Percentiles rank a stretch among this genome's conserved stretches.
Evolutionary conservation across 2,113 vertebrate genomes (phyloP).

Genomic region (Heptranchias perlo): DNA sequence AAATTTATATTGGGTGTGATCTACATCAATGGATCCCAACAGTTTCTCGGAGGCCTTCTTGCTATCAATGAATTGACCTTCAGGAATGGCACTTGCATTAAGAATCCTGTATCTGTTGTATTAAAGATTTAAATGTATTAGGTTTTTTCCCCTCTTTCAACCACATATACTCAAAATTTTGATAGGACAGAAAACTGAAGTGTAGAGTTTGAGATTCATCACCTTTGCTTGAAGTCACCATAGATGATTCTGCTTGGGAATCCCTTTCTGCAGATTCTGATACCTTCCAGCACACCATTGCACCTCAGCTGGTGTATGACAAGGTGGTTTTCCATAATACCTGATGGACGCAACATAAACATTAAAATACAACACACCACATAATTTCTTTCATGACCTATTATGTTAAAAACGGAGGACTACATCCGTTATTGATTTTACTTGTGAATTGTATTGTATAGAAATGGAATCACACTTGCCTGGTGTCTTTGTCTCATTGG

Average conservation of each 20-base stretch:
- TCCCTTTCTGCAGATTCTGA: constrained; percentile 81
- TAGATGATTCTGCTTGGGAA: constrained; percentile 85
- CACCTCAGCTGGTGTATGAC: constrained; percentile 82
- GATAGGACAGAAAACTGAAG: background rate
- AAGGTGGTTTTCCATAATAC: constrained; percentile 77
- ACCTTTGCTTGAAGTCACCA: constrained; percentile 81
- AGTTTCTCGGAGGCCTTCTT: constrained; percentile 71
- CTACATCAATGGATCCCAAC: constrained; percentile 71
- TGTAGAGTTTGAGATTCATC: constrained; percentile 20
- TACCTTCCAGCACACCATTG: constrained; percentile 79
- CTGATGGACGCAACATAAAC: constrained; percentile 47
- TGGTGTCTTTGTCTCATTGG: constrained; percentile 90
- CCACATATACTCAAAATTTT: background rate
- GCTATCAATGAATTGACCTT: constrained; percentile 70
- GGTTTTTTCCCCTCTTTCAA: background rate
- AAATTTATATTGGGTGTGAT: constrained; percentile 71
- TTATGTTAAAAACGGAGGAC: background rate
- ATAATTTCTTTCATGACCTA: background rate
- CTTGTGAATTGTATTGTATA: background rate
- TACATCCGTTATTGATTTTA: background rate
- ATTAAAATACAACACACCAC: background rate
- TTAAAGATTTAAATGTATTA: constrained; percentile 19
- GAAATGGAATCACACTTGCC: constrained; percentile 53
- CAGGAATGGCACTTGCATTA: constrained; percentile 71
- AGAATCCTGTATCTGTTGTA: constrained; percentile 70